Evolutionary conservation across 2,113 vertebrate genomes (phyloP), one percentile per base, ranked within the genome.

Genomic region (Bujurquina vittata): DNA sequence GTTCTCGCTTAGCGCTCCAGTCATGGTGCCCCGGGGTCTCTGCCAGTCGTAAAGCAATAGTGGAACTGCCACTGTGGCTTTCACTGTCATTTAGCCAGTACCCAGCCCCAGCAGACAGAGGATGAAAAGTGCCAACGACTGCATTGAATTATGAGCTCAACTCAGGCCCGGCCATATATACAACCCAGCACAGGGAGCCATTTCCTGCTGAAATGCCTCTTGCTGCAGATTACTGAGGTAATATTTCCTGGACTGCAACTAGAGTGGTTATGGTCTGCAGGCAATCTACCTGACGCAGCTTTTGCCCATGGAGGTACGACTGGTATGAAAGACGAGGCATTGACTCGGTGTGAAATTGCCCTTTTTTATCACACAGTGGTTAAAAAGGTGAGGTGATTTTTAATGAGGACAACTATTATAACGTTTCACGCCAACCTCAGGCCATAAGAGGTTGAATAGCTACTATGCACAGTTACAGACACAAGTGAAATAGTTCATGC

Each of bases 131-230:
- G 86, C 91, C 90, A 91, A 88, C 82, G 55, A 77, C 85, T 3
- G 17, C 69, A 56, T 7, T 92, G 91, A 94, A 86, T 91, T 92
- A 93, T 82, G 84, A 89, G 90, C 52, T 81, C 8, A 52, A 76
- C 88, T 91, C 84, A 79, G 86, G 80, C 88, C 79, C 9, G 8
- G 81, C 63, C 76, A 59, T 93, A 91, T 90, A 91, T 83, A 93
- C 85, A 87, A 14, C 86, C 77, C 80, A 81, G 87, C 75, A 75
- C 77, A 55, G 87, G 87, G 86, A 92, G 80, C 80, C 77, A 69
- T 94, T 93, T 92, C 86, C 83, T 63, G 79, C 87, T 89, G 79
- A 93, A 93, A 90, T 88, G 89, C 87, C 90, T 91, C 89, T 85
- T 89, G 89, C 87, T 81, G 85, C 89, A 92, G 86, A 91, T 92